Evolutionary conservation across 2,888 invertebrate species (phyloP), one percentile per base, ranked within the genome.

Genomic region (Brachylomia viminalis): DNA sequence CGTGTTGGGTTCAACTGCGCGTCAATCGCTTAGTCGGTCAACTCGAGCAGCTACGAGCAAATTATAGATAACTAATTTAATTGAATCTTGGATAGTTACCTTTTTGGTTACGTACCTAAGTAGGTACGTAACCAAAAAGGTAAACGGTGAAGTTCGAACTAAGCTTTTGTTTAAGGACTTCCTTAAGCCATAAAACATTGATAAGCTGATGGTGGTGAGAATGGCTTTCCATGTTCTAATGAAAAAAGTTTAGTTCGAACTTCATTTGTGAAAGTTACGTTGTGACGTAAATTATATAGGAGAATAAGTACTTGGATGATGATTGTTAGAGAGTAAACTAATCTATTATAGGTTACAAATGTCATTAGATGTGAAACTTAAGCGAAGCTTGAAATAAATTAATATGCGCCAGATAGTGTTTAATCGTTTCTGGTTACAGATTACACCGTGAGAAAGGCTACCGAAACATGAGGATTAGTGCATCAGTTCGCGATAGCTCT

Each of bases 21-120:
- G 54, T n/a, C 56, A 64, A 62, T 23, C 45, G 45, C 42, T 79
- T 45, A 67, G 30, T 69, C 59, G 54, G 72, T 71, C 77, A 70
- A 56, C 59, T 67, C 54, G 23, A 62, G 54, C 62, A 61, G 58
- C 71, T 56, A 66, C 20, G 6, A 52, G 17, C 45, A 38, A 72
- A 75, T 52, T 61, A 65, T 73, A 71, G 33, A 59, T 27, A 56
- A 59, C 59, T 59, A n/a, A 45, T 20, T 27, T 54, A 2, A 61
- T 47, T 72, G 33, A 52, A 58, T 6, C 33, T 78, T 54, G 15
- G 11, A 6, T 17, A 49, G 13, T n/a, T 38, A 49, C 3, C 15
- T 10, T 30, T 47, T 49, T 47, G 6, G n/a, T 47, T 33, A 30
- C 6, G 8, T 33, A 30, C 11, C 17, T 47, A n/a, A n/a, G n/a